Base-by-base conservation (phyloP, 2,888 invertebrate genomes). In the Pterostichus niger region DNA sequence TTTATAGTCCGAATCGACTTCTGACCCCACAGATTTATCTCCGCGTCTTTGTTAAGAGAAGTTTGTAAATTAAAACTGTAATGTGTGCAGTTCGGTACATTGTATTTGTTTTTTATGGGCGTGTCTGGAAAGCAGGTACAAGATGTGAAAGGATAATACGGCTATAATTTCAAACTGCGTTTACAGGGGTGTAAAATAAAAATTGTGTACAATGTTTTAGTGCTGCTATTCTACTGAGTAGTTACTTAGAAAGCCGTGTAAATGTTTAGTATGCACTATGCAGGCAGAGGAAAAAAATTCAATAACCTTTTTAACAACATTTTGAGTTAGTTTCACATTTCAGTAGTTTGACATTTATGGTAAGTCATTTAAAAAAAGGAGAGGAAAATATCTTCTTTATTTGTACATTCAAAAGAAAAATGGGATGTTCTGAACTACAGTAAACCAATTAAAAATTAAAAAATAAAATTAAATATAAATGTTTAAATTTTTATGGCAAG, bases 1-100 rank as follows among this genome's bases (percentile, higher is more conserved):
- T 49, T 49, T 49, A 49, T 49, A 5, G n/a, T n/a, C 49, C 40
- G 6, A 24, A 3, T 40, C 40, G 40, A 40, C 40, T 40, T 5
- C 40, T 40, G 40, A 40, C 40, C 40, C 40, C 13, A 1, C 5
- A 10, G 49, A 49, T 49, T 49, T 49, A 49, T 49, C n/a, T 49
- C 49, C 49, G 2, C 13, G 40, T 40, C 40, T 40, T 40, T 40
- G 40, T 40, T 40, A 40, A 40, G 40, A 49, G 49, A 10, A 59
- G 59, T 59, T 31, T 59, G 59, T 31, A 59, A 59, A 59, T 59
- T 59, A 31, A 59, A 59, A 59, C 10, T 59, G 54, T 54, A 54
- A 54, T 40, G 40, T 6, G 54, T 54, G 31, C 59, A 59, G 24
- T 31, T 59, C 59, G 10, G 59, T 59, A 59, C 49, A 49, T 24